Conservation (phyloP, 2,888 invertebrate species). For the Acanthococcus lagerstroemiae region DNA sequence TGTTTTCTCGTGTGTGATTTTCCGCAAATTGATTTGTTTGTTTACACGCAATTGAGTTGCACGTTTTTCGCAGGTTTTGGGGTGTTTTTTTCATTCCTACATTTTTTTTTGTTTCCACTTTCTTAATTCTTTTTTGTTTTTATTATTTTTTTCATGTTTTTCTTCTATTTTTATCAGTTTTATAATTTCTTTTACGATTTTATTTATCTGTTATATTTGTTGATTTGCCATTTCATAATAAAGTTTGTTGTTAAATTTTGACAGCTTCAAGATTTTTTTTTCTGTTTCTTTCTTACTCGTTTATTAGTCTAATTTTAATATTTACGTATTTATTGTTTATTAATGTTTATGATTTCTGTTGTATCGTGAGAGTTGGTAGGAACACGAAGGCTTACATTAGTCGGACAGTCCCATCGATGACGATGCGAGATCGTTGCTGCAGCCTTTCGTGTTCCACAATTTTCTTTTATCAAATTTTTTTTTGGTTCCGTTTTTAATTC, state of each 20-base stretch:
- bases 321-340: not conserved
- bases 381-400: too few species aligned
- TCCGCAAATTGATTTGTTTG: constrained; percentile 30
- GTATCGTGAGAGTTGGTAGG: too few species aligned
- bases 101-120: constrained; percentile 11
- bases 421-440: too few species aligned
- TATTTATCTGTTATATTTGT: not conserved
- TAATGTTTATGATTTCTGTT: too few species aligned
- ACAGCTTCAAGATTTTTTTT: not conserved
- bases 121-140: constrained; percentile 3
- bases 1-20: constrained; percentile 23
- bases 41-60: constrained; percentile 28
- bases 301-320: not conserved
- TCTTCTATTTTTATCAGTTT: constrained; percentile 18
- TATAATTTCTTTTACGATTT: constrained; percentile 6
- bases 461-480: too few species aligned
- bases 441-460: too few species aligned
- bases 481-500: too few species aligned
- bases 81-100: constrained; percentile 28
- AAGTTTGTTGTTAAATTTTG: not conserved
- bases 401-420: too few species aligned
- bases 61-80: constrained; percentile 29
- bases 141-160: not conserved
- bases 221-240: not conserved
- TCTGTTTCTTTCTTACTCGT: not conserved